phyloP scores from a whole-genome alignment of 2,888 invertebrate genomes.

The Omphaloscelis lunosa region DNA sequence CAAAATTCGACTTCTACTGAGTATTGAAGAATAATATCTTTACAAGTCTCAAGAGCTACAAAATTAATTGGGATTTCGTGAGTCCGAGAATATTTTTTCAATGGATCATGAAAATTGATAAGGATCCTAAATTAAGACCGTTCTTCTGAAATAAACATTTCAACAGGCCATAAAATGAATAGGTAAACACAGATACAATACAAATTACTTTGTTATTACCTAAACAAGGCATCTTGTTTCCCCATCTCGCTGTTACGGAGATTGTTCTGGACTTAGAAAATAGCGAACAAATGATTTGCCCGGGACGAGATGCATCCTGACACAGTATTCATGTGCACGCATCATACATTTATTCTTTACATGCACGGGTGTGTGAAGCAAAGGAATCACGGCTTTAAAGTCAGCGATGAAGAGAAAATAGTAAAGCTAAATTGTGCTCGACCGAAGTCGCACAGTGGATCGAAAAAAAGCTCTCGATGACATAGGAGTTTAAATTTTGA shows the following conservation, averaged over 20 bases:
- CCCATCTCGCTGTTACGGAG: slow-evolving; percentile 45
- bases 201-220: slow-evolving; percentile 50
- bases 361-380: slow-evolving; percentile 23
- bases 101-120: too few species aligned
- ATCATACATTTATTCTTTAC: slow-evolving; percentile 56
- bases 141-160: neutral
- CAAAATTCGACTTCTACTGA: neutral
- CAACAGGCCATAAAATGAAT: neutral
- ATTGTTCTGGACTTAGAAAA: slow-evolving; percentile 61
- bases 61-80: neutral
- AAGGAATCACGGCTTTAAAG: slow-evolving; percentile 31
- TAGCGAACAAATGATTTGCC: slow-evolving; percentile 60
- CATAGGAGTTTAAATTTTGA: too few species aligned
- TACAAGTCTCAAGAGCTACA: too few species aligned
- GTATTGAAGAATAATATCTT: neutral
- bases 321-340: slow-evolving; percentile 55
- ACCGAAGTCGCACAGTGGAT: too few species aligned
- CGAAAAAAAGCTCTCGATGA: too few species aligned
- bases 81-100: neutral
- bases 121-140: too few species aligned
- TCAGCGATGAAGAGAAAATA: slow-evolving; percentile 22
- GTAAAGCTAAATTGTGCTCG: too few species aligned
- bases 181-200: slow-evolving; percentile 4
- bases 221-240: slow-evolving; percentile 47
- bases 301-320: slow-evolving; percentile 48